Evolutionary conservation across 2,888 invertebrate species (phyloP).

Genomic region (Cheiracanthium punctorium): DNA sequence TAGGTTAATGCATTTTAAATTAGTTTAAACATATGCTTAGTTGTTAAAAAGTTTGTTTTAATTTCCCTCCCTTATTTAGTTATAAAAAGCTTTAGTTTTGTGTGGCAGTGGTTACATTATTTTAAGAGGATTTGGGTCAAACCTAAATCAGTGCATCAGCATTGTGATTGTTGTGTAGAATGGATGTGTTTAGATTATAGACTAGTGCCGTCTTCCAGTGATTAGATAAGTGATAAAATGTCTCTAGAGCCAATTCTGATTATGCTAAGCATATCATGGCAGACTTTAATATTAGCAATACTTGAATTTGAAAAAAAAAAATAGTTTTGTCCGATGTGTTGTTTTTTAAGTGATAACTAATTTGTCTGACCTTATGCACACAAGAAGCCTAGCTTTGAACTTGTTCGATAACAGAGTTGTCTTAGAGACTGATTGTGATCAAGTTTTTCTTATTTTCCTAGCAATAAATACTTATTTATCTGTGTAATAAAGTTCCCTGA

Average conservation of each 20-base stretch:
- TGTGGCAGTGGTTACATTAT: slow-evolving; percentile 42
- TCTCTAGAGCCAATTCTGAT: slow-evolving; percentile 69
- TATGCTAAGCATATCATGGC: slow-evolving; percentile 70
- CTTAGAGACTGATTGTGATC: slow-evolving; percentile 14
- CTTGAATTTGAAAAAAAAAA: slow-evolving; percentile 54
- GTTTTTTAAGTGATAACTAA: slow-evolving; percentile 61
- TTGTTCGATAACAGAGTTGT: slow-evolving; percentile 7
- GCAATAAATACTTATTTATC: background rate
- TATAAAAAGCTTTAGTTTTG: background rate
- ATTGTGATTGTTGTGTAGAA: slow-evolving; percentile 68
- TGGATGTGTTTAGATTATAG: slow-evolving; percentile 68
- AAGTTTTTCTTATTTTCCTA: background rate
- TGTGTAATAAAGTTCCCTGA: too few species aligned
- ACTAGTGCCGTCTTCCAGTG: slow-evolving; percentile 70
- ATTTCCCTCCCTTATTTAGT: too few species aligned
- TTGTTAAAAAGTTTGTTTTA: too few species aligned
- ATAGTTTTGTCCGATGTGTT: slow-evolving; percentile 60
- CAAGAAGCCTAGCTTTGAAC: slow-evolving; percentile 61
- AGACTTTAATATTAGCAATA: slow-evolving; percentile 69
- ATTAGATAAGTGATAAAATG: slow-evolving; percentile 68
- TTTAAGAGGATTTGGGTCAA: slow-evolving; percentile 49
- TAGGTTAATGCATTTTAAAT: too few species aligned
- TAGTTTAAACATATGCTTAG: too few species aligned
- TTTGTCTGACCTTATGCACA: slow-evolving; percentile 62
- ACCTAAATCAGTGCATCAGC: slow-evolving; percentile 65